These are phyloP conservation scores for Lonchura striata DNA, from an alignment of 2,113 vertebrate species.

Conservation along the genomic window DNA sequence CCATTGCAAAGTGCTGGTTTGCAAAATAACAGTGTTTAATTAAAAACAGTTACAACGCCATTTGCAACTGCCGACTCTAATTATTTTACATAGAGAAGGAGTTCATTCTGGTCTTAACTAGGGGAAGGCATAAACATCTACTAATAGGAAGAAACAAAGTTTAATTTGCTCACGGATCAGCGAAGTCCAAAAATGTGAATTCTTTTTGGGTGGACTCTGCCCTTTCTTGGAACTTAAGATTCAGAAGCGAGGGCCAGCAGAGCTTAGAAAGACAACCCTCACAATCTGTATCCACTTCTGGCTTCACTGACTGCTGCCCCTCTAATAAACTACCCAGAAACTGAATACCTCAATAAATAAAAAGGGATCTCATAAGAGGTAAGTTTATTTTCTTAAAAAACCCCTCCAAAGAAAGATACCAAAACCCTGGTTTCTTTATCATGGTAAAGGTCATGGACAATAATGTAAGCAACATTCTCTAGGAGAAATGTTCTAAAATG, in stretches of 20 bases:
- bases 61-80: background rate
- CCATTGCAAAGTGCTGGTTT: background rate
- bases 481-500: background rate
- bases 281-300: background rate
- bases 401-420: background rate
- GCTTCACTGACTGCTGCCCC: background rate
- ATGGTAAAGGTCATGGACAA: background rate
- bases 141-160: constrained; percentile 56
- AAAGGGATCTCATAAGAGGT: constrained; percentile 23
- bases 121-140: background rate
- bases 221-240: background rate
- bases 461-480: background rate
- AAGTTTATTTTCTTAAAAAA: constrained; percentile 30
- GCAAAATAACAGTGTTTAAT: background rate
- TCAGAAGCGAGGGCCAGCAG: background rate
- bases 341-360: background rate
- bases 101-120: constrained; percentile 27
- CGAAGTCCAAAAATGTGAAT: constrained; percentile 6
- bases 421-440: background rate
- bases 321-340: background rate
- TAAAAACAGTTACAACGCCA: rapidly evolving
- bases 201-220: constrained; percentile 39
- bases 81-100: background rate
- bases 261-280: background rate
- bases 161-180: constrained; percentile 59